Conservation (phyloP, 1,140 invertebrate genomes). For the Augochlora pura region DNA sequence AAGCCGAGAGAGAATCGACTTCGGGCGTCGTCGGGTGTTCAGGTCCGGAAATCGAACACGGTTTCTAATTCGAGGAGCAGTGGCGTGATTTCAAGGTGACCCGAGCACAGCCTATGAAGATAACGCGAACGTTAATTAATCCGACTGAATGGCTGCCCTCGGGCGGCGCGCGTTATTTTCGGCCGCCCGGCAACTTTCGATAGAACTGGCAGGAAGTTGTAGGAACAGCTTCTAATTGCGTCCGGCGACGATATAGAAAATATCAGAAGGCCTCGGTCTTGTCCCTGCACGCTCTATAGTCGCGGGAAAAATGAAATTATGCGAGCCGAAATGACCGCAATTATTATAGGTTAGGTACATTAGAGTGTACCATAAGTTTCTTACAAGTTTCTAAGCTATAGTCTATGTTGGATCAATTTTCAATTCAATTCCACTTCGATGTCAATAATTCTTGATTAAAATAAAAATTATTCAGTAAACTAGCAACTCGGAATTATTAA, state of each 20-base stretch:
- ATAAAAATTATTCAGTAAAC: no score
- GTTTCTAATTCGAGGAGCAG: neutral
- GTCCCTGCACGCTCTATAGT: no score
- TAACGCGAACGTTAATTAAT: slow-evolving; percentile 30
- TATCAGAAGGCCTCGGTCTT: neutral
- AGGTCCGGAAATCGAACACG: neutral
- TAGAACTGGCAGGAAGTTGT: neutral
- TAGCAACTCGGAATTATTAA: no score
- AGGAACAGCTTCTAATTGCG: slow-evolving; percentile 19
- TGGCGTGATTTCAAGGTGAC: slow-evolving; percentile 4
- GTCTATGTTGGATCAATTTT: no score
- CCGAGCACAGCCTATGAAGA: neutral
- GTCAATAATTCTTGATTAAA: no score
- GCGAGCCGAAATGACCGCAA: no score
- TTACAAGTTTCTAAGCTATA: no score
- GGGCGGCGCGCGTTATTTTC: slow-evolving; percentile 32
- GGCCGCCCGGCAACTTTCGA: slow-evolving; percentile 16
- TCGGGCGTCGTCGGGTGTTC: neutral
- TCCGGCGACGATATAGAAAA: neutral
- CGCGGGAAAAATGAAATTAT: neutral
- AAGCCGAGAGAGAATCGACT: no score
- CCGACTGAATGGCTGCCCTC: slow-evolving; percentile 32
- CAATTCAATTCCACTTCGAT: no score
- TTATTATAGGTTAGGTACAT: no score
- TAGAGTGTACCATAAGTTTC: no score